Percentiles rank a stretch among this genome's conserved stretches.
phyloP scores from a whole-genome alignment of 2,113 vertebrate genomes.

The Silurus glanis region DNA sequence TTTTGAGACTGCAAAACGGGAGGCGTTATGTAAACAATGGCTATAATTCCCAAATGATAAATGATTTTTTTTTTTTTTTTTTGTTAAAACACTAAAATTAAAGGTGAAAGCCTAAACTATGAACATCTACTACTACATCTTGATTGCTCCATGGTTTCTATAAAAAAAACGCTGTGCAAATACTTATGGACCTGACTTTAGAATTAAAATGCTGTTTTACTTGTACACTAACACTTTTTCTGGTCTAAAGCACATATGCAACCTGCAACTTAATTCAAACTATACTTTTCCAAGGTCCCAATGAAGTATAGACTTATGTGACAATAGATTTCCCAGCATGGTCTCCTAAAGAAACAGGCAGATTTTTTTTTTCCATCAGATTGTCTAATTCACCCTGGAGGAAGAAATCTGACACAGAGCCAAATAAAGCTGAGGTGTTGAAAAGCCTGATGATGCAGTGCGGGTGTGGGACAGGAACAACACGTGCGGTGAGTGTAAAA shows the following conservation, averaged over 20 bases:
- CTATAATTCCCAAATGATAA: neutral
- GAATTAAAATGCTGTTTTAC: neutral
- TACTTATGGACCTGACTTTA: neutral
- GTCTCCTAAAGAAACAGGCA: slow-evolving; percentile 46
- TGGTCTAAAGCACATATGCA: slow-evolving; percentile 24
- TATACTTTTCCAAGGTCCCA: slow-evolving; percentile 19
- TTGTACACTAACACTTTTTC: slow-evolving; percentile 30
- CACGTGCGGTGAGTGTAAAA: slow-evolving; percentile 68
- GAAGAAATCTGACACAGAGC: slow-evolving; percentile 36
- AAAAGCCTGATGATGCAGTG: slow-evolving; percentile 62
- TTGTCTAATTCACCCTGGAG: slow-evolving; percentile 56
- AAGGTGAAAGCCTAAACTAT: neutral
- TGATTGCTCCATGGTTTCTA: neutral
- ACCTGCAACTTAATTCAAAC: slow-evolving; percentile 33
- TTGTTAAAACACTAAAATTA: neutral
- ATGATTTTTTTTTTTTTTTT: neutral
- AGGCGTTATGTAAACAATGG: neutral
- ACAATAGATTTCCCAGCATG: slow-evolving; percentile 56
- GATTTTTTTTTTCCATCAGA: slow-evolving; percentile 52
- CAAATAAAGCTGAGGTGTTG: slow-evolving; percentile 58
- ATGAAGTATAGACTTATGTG: slow-evolving; percentile 47
- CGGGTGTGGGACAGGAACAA: slow-evolving; percentile 61
- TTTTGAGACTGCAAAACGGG: neutral
- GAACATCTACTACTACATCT: too few relatives aligned
- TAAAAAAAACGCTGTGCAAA: neutral